Evolutionary conservation across 2,797 vertebrate genomes (phyloP), one percentile per base, ranked within the genome.

Genomic region (Cuniculus paca): DNA sequence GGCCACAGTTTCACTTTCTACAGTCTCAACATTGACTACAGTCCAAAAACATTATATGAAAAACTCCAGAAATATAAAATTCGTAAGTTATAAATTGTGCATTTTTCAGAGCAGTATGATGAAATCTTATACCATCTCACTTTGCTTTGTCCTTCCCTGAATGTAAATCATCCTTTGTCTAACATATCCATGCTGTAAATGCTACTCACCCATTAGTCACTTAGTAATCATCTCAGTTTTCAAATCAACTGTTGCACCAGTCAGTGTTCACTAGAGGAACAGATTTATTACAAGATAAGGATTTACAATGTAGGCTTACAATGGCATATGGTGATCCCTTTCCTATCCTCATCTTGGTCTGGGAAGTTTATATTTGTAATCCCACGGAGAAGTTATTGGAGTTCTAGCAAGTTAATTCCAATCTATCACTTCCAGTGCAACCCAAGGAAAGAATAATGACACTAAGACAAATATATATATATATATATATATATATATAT

Each of bases 1-100:
- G 77, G 31, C 48, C 39, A 84, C 78, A 63, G 70, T 56, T 94
- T 77, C 24, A 61, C 61, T 77, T 84, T 77, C 19, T 36, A 52
- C 36, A 39, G 70, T 60, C 58, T 39, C 39, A 52, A 19, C 31
- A n/a, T 74, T 39, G 52, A 65, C 48, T 50, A 58, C 20, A 85
- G 12, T 70, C 22, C 45, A 78, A 89, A 94, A 52, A 31, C 79
- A 52, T 42, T 79, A 54, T 52, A 31, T 42, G 74, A 54, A 85
- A 90, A 90, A 36, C 60, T 78, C 63, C 60, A 89, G 34, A 65
- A 68, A 84, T 65, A 83, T 88, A 65, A 42, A 88, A 58, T 56
- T 70, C 63, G 34, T 70, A 68, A 84, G 19, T 50, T 84, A 63
- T 60, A 50, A 84, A 60, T 22, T 48, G 70, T 56, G 70, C 34